phyloP scores from a whole-genome alignment of 2,888 invertebrate genomes.

The Acronicta aceris region DNA sequence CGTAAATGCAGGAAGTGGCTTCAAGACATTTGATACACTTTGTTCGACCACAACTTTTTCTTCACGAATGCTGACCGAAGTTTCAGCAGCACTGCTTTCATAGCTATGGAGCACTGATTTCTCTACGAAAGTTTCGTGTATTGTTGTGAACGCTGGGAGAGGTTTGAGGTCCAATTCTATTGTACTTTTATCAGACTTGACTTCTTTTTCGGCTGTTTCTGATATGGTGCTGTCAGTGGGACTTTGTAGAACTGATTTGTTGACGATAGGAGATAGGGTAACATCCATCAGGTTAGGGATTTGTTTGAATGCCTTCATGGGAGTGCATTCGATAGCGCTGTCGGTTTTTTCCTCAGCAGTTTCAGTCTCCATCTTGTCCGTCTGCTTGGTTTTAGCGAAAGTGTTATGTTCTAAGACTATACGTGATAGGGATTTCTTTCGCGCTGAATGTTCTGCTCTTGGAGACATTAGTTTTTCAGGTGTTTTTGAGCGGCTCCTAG shows the following conservation, averaged over 20 bases:
- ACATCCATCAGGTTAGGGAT: slow-evolving; percentile 75
- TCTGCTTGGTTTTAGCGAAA: slow-evolving; percentile 77
- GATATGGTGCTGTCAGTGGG: slow-evolving; percentile 71
- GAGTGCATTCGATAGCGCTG: slow-evolving; percentile 75
- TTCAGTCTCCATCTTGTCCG: slow-evolving; percentile 67
- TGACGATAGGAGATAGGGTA: slow-evolving; percentile 80
- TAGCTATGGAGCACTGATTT: slow-evolving; percentile 80
- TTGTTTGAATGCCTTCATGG: slow-evolving; percentile 75
- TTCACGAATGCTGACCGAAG: slow-evolving; percentile 62
- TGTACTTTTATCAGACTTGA: slow-evolving; percentile 59
- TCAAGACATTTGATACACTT: slow-evolving; percentile 50
- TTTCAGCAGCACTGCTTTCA: slow-evolving; percentile 72
- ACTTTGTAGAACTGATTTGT: slow-evolving; percentile 80
- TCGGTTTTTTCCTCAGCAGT: slow-evolving; percentile 58
- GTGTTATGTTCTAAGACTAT: slow-evolving; percentile 83
- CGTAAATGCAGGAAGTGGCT: slow-evolving; percentile 69
- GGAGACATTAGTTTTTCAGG: slow-evolving; percentile 82
- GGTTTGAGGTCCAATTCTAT: slow-evolving; percentile 59
- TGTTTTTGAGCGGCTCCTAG: slow-evolving; percentile 81
- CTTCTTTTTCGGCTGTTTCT: slow-evolving; percentile 62
- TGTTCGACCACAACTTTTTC: slow-evolving; percentile 50
- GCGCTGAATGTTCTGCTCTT: slow-evolving; percentile 70
- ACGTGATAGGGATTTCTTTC: slow-evolving; percentile 78
- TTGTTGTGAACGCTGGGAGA: slow-evolving; percentile 71
- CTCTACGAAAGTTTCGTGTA: slow-evolving; percentile 71